Evolutionary conservation across 2,888 invertebrate genomes (phyloP).

Genomic region (Liposcelis brunnea): DNA sequence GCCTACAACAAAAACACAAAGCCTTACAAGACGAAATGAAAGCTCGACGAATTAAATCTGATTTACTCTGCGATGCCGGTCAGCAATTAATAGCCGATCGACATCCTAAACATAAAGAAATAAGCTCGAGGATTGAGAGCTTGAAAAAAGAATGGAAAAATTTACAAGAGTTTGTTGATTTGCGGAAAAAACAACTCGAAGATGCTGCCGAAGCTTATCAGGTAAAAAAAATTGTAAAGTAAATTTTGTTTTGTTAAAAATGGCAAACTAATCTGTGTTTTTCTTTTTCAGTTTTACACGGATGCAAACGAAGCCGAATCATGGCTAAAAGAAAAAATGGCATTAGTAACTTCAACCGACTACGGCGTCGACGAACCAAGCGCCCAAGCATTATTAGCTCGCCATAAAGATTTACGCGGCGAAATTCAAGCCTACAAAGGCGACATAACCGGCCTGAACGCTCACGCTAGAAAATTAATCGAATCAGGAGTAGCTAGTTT

Average conservation of each 20-base stretch:
- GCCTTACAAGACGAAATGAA: slow-evolving; percentile 32
- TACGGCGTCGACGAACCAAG: slow-evolving; percentile 85
- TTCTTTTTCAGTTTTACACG: slow-evolving; percentile 55
- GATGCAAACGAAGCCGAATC: slow-evolving; percentile 97
- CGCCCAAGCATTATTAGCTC: slow-evolving; percentile 69
- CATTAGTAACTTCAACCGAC: slow-evolving; percentile 75
- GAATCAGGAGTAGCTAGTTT: slow-evolving; percentile 56
- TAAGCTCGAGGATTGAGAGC: slow-evolving; percentile 60
- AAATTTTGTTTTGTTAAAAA: not conserved
- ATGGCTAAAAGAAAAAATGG: slow-evolving; percentile 91
- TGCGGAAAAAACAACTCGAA: slow-evolving; percentile 56
- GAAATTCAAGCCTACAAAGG: slow-evolving; percentile 74
- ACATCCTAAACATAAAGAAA: slow-evolving; percentile 67
- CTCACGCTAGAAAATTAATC: slow-evolving; percentile 59
- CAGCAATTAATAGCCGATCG: slow-evolving; percentile 54
- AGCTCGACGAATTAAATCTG: slow-evolving; percentile 49
- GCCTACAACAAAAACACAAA: slow-evolving; percentile 84
- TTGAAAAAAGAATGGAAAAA: slow-evolving; percentile 74
- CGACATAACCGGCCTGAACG: slow-evolving; percentile 65
- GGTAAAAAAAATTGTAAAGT: slow-evolving; percentile 28
- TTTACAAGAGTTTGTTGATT: slow-evolving; percentile 64
- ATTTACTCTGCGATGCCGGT: slow-evolving; percentile 53
- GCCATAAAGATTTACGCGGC: slow-evolving; percentile 74
- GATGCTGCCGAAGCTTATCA: slow-evolving; percentile 88
- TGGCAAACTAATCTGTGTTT: no score